Base-by-base conservation (phyloP, 2,888 invertebrate species). In the Chorisops tibialis region DNA sequence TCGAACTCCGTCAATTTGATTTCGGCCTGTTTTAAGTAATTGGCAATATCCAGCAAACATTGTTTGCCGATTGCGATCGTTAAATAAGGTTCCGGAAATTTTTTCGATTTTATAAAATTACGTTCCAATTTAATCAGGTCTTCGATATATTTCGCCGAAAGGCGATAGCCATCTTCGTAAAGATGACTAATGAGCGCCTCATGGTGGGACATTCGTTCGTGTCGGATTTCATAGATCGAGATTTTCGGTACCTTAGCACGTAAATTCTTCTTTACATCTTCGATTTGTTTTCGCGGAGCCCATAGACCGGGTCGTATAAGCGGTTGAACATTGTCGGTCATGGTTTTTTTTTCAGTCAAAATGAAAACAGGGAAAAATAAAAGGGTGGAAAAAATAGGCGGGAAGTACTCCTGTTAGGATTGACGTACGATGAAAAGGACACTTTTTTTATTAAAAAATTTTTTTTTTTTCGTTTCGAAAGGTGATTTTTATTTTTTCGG, bases 221-320 rank as follows among this genome's bases (percentile, higher is more conserved):
- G 12, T 22, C 54, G 47, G 12, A 61, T 14, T n/a, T 61, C 61
- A 37, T 38, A 61, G 5, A 47, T 16, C 19, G 22, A 47, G 18
- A 48, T 24, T 48, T 56, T 61, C 0, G 54, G 61, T 11, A 61
- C 54, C 21, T 61, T 61, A 4, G 54, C 47, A 18, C 54, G 61
- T 5, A 61, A 22, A 16, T 18, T 45, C 18, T 38, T 47, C 30
- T 61, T 61, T 12, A 52, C 18, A 12, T 48, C 54, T 9, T 45
- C 19, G 4, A 54, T 14, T 7, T 48, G 5, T 16, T 61, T 52
- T 11, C 11, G 9, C 4, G 30, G 14, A 11, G 48, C 61, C 61
- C 61, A 61, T 11, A 61, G 52, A 1, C 61, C 61, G 9, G 54
- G 61, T 21, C 54, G 45, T 19, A 52, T 22, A 21, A 52, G 6